Base-by-base conservation (phyloP, 2,113 vertebrate genomes). In the Paratilapia polleni region DNA sequence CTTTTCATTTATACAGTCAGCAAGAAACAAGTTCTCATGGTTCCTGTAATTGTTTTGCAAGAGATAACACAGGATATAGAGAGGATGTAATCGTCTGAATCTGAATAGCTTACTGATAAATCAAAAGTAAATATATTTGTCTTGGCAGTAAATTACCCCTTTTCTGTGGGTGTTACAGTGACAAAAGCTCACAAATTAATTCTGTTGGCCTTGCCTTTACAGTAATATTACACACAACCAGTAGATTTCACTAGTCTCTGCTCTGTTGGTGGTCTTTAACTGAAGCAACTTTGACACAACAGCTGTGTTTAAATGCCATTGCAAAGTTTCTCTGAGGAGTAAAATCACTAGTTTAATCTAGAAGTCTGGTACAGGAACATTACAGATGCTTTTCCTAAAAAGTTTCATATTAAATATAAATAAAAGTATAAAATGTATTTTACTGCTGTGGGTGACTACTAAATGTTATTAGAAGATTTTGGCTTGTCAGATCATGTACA, bases 21-120 rank as follows among this genome's bases (percentile, higher is more conserved):
- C 78, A 47, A 79, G 74, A 73, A 77, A 83, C 87, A 89, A 56
- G 73, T 74, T 57, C 77, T 76, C 17, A 36, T 19, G 14, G 89
- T 94, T 94, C 94, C 92, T 94, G 93, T 83, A 70, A 94, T 94
- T 94, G 93, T 95, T 93, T 84, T 31, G 57, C 11, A 4, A 12
- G 68, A 91, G 93, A 94, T 94, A 95, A 91, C 88, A 87, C 85
- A 88, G 92, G 89, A 92, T 87, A 85, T n/a, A 6, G 43, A 86
- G 24, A 76, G 82, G 78, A 81, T 87, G 85, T 87, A 90, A 78
- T 92, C 82, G 56, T 80, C 78, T 89, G 75, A 89, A 88, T 89
- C 57, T 64, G 81, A 81, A 86, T 81, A 83, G 81, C 57, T 77
- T 81, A 63, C 68, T 87, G 82, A 88, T 86, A 84, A 87, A 83